Base-by-base conservation (phyloP, 2,113 vertebrate genomes). In the Eupsittula cactorum region DNA sequence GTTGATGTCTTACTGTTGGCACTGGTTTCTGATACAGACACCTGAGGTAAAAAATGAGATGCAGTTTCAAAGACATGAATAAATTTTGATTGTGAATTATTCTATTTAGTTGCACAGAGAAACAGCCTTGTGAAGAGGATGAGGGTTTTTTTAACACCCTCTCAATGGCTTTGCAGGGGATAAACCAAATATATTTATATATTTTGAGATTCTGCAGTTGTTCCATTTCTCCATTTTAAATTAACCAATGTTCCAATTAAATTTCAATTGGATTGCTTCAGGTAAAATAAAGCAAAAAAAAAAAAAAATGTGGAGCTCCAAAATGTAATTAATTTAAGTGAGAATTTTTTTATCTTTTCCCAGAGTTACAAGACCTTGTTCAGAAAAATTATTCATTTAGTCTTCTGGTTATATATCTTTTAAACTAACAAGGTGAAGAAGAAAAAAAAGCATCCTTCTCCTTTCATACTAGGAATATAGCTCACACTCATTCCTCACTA, bases 21-120 rank as follows among this genome's bases (percentile, higher is more conserved):
- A 84, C 41, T 42, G 21, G 37, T 67, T 82, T 49, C 70, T 92
- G 55, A 78, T 29, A 75, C 52, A 92, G 71, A 92, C 41, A 82
- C 60, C 90, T 85, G 74, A 97, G 49, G 86, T 97, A 78, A 96
- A 88, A 96, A 97, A 96, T 4, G 46, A 97, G 86, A 88, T 88
- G 25, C 28, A 47, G 52, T 91, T 97, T 96, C 82, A 93, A 96
- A 95, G 39, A 84, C 60, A 83, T 63, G 77, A 96, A 94, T 93
- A 97, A 70, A 73, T 94, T 95, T 55, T 87, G 33, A 65, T 83
- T 88, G 42, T 71, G 59, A 95, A 88, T 79, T 86, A 62, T 93
- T 97, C 76, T 69, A 79, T 57, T 53, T 52, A 92, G 68, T 62
- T 82, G 11, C 83, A 85, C 53, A 78, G 55, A 1, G 49, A 94